phyloP scores from a whole-genome alignment of 2,113 vertebrate species.

The Pardalotus punctatus region DNA sequence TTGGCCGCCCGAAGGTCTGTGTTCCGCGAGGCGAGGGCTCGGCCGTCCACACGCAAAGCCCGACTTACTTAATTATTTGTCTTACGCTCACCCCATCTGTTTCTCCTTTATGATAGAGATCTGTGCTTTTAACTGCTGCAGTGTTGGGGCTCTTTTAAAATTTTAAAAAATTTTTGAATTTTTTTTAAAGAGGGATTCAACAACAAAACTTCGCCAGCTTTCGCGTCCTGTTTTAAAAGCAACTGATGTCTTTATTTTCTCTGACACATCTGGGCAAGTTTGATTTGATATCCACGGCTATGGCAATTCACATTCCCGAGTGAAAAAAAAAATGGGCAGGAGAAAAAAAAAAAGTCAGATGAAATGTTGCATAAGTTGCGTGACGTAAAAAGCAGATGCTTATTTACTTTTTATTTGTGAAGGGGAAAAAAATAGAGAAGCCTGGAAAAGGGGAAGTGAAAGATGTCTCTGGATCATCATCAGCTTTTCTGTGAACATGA shows the following conservation, averaged over 20 bases:
- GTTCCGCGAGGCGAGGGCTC: slow-evolving; percentile 17
- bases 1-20: slow-evolving; percentile 53
- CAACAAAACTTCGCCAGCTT: slow-evolving; percentile 1
- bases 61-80: slow-evolving; percentile 5
- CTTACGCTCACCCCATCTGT: slow-evolving; percentile 21
- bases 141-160: neutral
- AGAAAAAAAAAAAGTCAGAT: neutral
- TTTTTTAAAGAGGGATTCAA: neutral
- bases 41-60: slow-evolving; percentile 29
- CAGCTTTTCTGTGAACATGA: slow-evolving; percentile 42
- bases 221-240: slow-evolving; percentile 34
- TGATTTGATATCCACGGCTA: neutral
- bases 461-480: slow-evolving; percentile 11
- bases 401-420: slow-evolving; percentile 51
- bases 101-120: slow-evolving; percentile 47
- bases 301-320: slow-evolving; percentile 18
- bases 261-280: slow-evolving; percentile 44
- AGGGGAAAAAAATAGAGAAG: neutral
- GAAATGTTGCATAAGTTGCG: slow-evolving; percentile 45
- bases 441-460: slow-evolving; percentile 30
- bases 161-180: too few species aligned
- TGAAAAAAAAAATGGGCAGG: neutral
- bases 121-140: slow-evolving; percentile 27
- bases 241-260: slow-evolving; percentile 58
- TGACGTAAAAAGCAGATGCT: slow-evolving; percentile 55